Conservation (phyloP, 2,797 vertebrate species). For the Valencia hispanica region DNA sequence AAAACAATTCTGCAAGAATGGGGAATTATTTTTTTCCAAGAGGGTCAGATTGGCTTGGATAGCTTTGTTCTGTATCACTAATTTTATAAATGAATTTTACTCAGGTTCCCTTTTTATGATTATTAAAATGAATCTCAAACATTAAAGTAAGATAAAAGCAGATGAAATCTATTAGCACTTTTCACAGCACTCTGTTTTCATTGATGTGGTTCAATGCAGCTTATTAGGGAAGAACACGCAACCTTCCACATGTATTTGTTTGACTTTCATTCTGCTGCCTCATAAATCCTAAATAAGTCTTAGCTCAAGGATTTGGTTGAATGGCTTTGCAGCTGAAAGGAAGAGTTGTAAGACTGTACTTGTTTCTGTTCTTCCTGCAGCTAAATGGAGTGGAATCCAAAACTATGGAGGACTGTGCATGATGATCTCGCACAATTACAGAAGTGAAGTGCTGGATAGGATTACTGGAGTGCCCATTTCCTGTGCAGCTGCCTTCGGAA, state of each 20-base stretch:
- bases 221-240: background rate
- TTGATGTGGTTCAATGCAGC: background rate
- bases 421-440: conserved; percentile 54
- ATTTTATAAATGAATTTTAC: background rate
- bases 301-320: background rate
- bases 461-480: conserved; percentile 35
- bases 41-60: too few relatives aligned
- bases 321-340: background rate
- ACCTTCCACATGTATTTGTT: background rate
- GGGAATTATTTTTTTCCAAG: too few relatives aligned
- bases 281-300: background rate
- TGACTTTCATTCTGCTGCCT: background rate
- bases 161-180: background rate
- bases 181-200: too few relatives aligned
- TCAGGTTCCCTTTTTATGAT: background rate
- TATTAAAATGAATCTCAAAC: background rate
- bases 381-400: background rate
- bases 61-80: background rate
- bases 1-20: background rate
- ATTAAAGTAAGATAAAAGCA: background rate
- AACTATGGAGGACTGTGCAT: background rate
- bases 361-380: background rate
- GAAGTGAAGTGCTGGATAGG: conserved; percentile 41
- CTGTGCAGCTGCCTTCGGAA: conserved; percentile 26
- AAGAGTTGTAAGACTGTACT: background rate